Evolutionary conservation across 2,888 invertebrate genomes (phyloP).

Genomic region (Augochlorella aurata): DNA sequence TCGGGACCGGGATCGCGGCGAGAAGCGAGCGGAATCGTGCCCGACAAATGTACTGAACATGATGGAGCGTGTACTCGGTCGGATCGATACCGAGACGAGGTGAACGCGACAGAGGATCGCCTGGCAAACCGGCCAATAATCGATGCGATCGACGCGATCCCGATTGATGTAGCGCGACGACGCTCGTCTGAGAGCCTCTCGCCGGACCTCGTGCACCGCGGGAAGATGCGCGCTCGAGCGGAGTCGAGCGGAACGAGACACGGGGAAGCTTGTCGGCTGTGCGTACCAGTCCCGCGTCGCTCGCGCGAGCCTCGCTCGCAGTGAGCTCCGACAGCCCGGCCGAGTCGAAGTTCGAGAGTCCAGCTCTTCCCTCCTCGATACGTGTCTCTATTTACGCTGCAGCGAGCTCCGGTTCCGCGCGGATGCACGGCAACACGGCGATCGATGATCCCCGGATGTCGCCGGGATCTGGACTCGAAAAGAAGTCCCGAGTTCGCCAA

Average conservation of each 20-base stretch:
- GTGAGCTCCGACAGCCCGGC: not conserved
- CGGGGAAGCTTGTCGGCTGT: not conserved
- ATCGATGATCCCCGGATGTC: constrained; percentile 17
- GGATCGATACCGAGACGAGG: constrained; percentile 52
- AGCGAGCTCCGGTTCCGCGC: not conserved
- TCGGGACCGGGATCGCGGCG: not conserved
- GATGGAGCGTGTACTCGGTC: constrained; percentile 47
- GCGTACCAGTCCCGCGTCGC: not conserved
- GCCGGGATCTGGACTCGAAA: not conserved
- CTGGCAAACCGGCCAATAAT: not conserved
- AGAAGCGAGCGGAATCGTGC: constrained; percentile 14
- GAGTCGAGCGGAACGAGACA: not conserved
- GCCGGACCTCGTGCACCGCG: not conserved
- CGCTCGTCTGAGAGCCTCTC: not conserved
- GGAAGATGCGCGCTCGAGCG: constrained; percentile 24
- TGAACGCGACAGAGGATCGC: constrained; percentile 14
- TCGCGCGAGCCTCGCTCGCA: not conserved
- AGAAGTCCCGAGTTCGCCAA: not conserved
- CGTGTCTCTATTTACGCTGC: not conserved
- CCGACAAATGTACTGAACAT: constrained; percentile 57
- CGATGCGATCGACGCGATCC: constrained; percentile 31
- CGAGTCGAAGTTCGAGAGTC: too few relatives aligned
- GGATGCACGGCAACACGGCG: not conserved
- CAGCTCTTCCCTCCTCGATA: not conserved
- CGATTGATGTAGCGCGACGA: constrained; percentile 16